Conservation (phyloP, 2,888 invertebrate species). For the Ptilodon capucinus region DNA sequence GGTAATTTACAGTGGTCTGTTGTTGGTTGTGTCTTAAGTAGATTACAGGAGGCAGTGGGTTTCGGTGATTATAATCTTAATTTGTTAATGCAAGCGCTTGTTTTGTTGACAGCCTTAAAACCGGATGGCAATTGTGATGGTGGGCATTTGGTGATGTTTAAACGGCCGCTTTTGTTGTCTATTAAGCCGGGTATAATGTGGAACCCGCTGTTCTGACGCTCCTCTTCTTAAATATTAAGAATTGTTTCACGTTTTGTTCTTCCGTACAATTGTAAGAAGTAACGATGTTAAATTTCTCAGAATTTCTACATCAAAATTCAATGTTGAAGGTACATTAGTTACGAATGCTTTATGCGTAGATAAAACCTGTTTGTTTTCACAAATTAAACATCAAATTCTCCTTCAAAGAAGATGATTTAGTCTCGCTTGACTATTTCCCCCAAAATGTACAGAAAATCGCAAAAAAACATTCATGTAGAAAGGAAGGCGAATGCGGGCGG, state of each 20-base stretch:
- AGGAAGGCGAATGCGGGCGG: conserved; percentile 21
- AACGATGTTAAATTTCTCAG: not conserved
- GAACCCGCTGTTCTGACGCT: conserved; percentile 7
- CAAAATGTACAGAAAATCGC: not conserved
- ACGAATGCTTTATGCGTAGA: too few species aligned
- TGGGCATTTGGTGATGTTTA: conserved; percentile 18
- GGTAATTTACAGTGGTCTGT: conserved; percentile 10
- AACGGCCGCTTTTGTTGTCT: conserved; percentile 11
- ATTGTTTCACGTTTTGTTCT: not conserved
- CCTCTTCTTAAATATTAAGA: not conserved
- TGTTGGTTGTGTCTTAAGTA: conserved; percentile 17
- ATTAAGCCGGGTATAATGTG: conserved; percentile 8
- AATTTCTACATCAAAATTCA: not conserved
- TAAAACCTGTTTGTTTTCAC: too few species aligned
- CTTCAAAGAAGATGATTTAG: not conserved
- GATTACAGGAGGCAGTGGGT: conserved; percentile 28
- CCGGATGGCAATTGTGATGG: conserved; percentile 20
- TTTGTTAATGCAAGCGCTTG: conserved; percentile 31
- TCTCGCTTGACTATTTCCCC: not conserved
- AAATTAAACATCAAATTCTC: too few species aligned
- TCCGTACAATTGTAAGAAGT: not conserved
- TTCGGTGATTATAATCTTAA: conserved; percentile 25
- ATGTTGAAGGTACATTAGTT: not conserved
- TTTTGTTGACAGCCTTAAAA: conserved; percentile 13
- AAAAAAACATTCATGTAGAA: conserved; percentile 13